Evolutionary conservation across 1,140 invertebrate genomes (phyloP).

Genomic region (Gerris buenoi): DNA sequence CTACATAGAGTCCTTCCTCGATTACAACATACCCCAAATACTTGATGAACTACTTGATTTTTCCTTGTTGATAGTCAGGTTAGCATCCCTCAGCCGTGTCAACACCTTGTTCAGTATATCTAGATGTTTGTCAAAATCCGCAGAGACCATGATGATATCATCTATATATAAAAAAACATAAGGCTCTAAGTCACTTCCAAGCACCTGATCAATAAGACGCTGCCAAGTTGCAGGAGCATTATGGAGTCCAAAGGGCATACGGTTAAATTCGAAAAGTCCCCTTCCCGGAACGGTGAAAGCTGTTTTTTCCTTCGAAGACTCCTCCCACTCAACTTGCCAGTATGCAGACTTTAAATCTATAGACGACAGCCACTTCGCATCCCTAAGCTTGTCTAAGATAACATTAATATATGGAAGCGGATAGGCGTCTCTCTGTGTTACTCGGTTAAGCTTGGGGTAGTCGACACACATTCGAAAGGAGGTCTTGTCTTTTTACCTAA

Average conservation of each 20-base stretch:
- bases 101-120: slow-evolving; percentile 19
- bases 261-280: slow-evolving; percentile 25
- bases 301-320: slow-evolving; percentile 9
- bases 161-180: slow-evolving; percentile 21
- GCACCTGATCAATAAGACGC: slow-evolving; percentile 21
- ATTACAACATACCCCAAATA: slow-evolving; percentile 13
- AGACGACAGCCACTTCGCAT: slow-evolving; percentile 22
- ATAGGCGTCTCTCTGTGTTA: slow-evolving; percentile 25
- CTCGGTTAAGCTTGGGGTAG: slow-evolving; percentile 30
- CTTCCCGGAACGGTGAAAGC: slow-evolving; percentile 19
- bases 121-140: slow-evolving; percentile 22
- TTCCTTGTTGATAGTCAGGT: slow-evolving; percentile 23
- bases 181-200: slow-evolving; percentile 12
- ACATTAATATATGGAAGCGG: not conserved
- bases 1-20: slow-evolving; percentile 3
- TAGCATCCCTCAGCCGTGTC: slow-evolving; percentile 16
- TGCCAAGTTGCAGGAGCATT: slow-evolving; percentile 25
- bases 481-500: slow-evolving; percentile 35
- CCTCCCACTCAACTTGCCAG: slow-evolving; percentile 17
- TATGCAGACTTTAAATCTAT: slow-evolving; percentile 26
- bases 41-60: slow-evolving; percentile 20
- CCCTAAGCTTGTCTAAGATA: slow-evolving; percentile 20
- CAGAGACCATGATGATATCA: slow-evolving; percentile 23
- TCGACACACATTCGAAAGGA: slow-evolving; percentile 33
- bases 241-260: slow-evolving; percentile 28